These are phyloP conservation scores for Eulacestoma nigropectus DNA, from an alignment of 2,113 vertebrate species.

Conservation along the genomic window DNA sequence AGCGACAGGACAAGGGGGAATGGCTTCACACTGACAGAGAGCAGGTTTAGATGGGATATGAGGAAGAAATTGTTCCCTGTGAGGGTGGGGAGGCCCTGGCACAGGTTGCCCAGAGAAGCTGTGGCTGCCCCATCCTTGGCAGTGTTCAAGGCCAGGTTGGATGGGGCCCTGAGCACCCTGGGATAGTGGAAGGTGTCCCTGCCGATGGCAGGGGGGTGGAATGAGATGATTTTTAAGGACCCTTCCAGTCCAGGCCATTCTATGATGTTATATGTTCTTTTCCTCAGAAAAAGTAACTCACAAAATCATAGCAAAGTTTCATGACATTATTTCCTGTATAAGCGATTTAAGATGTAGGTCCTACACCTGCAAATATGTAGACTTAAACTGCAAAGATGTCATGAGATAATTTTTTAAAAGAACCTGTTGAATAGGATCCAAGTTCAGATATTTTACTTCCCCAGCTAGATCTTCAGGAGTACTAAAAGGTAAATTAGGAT, in stretches of 20 bases:
- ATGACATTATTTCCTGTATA: neutral
- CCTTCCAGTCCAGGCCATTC: neutral
- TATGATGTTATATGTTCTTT: neutral
- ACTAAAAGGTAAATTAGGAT: neutral
- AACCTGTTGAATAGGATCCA: neutral
- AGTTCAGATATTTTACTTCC: neutral
- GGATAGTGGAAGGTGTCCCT: neutral
- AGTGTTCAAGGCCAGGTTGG: neutral
- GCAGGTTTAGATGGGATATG: accelerated
- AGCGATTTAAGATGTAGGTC: neutral
- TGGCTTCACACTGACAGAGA: neutral
- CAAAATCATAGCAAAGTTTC: neutral
- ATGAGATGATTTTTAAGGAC: accelerated
- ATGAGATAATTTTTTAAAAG: neutral
- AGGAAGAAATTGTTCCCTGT: neutral
- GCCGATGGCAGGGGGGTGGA: neutral
- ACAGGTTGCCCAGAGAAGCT: neutral
- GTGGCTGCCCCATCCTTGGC: neutral
- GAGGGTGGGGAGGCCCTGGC: neutral
- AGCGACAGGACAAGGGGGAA: neutral
- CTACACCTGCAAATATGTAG: neutral
- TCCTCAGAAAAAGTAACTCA: neutral
- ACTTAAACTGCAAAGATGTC: neutral
- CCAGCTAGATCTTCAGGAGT: neutral
- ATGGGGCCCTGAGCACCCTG: accelerated